A percentile compares a stretch with the other conserved stretches of the same genome.
These are phyloP conservation scores for Neelides folsomi DNA, from an alignment of 2,888 invertebrate genomes.

Conservation along the genomic window DNA sequence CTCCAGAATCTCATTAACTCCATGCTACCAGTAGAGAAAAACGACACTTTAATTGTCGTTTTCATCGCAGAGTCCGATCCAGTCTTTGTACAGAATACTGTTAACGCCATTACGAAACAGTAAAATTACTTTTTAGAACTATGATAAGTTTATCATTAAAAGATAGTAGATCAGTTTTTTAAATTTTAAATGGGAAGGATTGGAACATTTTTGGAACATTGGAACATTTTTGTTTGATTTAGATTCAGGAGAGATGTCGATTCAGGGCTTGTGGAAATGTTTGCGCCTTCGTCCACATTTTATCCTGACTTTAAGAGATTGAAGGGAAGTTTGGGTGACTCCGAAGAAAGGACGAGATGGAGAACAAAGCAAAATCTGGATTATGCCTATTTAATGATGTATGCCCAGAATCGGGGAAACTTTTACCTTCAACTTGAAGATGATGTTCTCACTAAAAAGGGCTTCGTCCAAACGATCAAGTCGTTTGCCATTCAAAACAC, in stretches of 20 bases:
- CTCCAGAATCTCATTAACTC: conserved; percentile 68
- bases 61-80: conserved; percentile 59
- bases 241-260: conserved; percentile 64
- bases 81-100: conserved; percentile 30
- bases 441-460: conserved; percentile 74
- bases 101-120: conserved; percentile 31
- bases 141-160: too few relatives aligned
- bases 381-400: conserved; percentile 86
- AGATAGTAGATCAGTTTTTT: too few relatives aligned
- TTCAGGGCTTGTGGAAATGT: conserved; percentile 71
- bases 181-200: too few relatives aligned
- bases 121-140: too few relatives aligned
- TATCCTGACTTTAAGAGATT: conserved; percentile 74
- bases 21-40: conserved; percentile 56
- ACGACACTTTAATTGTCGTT: conserved; percentile 70
- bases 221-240: conserved; percentile 15
- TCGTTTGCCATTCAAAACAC: conserved; percentile 66
- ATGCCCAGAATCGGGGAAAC: conserved; percentile 70
- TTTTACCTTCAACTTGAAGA: conserved; percentile 91
- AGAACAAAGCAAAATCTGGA: conserved; percentile 90
- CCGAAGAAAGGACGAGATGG: conserved; percentile 73
- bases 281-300: conserved; percentile 69
- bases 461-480: conserved; percentile 73
- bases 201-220: neutral
- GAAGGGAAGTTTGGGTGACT: conserved; percentile 68